Evolutionary conservation across 2,888 invertebrate genomes (phyloP).

Genomic region (Galerucella pusilla): DNA sequence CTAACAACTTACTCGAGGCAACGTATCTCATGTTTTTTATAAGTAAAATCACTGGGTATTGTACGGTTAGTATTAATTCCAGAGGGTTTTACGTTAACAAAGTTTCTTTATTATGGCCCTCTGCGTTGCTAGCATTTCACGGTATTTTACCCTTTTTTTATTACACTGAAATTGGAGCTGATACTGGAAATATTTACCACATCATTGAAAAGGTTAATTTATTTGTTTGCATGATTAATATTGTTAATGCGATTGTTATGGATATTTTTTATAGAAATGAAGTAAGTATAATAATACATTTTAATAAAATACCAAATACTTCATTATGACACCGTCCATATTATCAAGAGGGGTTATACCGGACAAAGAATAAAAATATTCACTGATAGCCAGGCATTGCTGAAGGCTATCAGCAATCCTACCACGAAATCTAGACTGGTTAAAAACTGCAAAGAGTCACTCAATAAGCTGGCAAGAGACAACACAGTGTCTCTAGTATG

Average conservation of each 20-base stretch:
- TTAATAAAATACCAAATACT: background rate
- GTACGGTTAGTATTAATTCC: background rate
- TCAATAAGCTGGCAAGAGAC: no score
- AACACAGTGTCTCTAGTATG: no score
- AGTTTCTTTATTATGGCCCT: background rate
- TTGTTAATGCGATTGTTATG: slow-evolving; percentile 4
- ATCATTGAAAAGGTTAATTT: slow-evolving; percentile 2
- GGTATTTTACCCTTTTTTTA: background rate
- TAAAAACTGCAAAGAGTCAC: no score
- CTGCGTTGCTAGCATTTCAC: background rate
- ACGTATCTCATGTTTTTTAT: background rate
- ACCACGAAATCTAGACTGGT: no score
- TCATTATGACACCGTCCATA: no score
- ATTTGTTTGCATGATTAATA: background rate
- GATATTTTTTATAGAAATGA: slow-evolving; percentile 1
- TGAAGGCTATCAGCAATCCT: no score
- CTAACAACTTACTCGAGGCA: background rate
- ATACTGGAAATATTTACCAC: background rate
- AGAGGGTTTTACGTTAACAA: background rate
- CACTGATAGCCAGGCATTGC: no score
- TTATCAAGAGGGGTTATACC: no score
- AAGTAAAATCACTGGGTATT: slow-evolving; percentile 4
- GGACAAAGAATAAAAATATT: no score
- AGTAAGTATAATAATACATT: background rate
- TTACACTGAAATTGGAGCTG: background rate